These are phyloP conservation scores for Monoplex corrugatus DNA, from an alignment of 2,888 invertebrate species.

Conservation along the genomic window DNA sequence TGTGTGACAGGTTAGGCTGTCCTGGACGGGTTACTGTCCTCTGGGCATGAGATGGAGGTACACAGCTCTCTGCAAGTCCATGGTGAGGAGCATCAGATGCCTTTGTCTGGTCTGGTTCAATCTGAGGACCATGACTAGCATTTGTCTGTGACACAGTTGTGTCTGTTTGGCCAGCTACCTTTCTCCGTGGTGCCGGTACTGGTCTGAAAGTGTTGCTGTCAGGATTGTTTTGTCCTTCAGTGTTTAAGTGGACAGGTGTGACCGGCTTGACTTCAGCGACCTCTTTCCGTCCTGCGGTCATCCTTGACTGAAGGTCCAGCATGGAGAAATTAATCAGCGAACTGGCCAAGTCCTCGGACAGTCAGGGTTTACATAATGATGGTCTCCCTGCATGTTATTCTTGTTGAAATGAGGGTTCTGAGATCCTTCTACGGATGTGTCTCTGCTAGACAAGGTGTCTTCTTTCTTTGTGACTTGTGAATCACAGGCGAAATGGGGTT, in stretches of 20 bases:
- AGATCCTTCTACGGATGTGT: neutral
- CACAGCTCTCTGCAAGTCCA: too few species aligned
- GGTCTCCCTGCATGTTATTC: neutral
- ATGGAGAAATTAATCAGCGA: neutral
- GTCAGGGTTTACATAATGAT: neutral
- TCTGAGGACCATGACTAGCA: neutral
- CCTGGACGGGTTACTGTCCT: neutral
- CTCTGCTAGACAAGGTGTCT: neutral
- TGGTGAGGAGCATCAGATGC: too few species aligned
- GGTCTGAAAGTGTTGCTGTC: neutral
- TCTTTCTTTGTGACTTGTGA: neutral
- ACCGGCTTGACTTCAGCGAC: neutral
- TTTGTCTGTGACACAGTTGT: neutral
- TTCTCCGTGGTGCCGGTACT: neutral
- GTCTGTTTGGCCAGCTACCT: neutral
- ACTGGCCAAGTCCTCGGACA: neutral
- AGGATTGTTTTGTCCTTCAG: neutral
- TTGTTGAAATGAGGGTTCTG: neutral
- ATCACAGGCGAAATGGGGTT: neutral
- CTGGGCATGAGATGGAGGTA: neutral
- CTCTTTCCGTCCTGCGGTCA: neutral
- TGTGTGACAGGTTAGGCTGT: neutral
- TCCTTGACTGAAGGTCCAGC: neutral
- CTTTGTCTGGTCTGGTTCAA: neutral
- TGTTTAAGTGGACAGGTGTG: too few species aligned